Evolutionary conservation across 2,113 vertebrate genomes (phyloP).

Genomic region (Etheostoma cragini): DNA sequence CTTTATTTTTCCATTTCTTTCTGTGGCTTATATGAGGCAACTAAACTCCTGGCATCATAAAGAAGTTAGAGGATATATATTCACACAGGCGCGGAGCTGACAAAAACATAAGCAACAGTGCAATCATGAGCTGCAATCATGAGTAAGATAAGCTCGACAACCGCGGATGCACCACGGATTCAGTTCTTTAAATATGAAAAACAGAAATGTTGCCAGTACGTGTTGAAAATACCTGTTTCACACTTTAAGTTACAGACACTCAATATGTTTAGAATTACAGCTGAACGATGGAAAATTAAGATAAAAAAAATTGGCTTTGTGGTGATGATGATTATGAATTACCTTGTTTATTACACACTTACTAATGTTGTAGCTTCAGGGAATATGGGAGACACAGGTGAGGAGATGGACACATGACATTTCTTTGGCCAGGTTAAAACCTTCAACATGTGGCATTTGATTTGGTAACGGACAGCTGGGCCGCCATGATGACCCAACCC

Average conservation of each 20-base stretch:
- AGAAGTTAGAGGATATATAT: not conserved
- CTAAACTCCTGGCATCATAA: not conserved
- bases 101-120: not conserved
- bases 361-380: not conserved
- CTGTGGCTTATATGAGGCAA: not conserved
- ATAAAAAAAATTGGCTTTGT: too few relatives aligned
- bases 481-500: not conserved
- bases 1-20: not conserved
- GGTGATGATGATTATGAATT: not conserved
- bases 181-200: not conserved
- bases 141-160: too few relatives aligned
- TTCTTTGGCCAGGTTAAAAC: conserved; percentile 1
- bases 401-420: not conserved
- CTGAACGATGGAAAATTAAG: too few relatives aligned
- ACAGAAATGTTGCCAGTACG: not conserved
- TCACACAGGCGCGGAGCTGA: not conserved
- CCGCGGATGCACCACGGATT: not conserved
- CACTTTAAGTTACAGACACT: not conserved
- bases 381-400: not conserved
- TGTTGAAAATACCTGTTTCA: not conserved
- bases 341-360: not conserved
- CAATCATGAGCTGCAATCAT: too few relatives aligned
- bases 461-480: not conserved
- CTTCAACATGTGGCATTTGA: not conserved
- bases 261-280: not conserved